Percentiles rank a stretch among this genome's conserved stretches.
These are phyloP conservation scores for Macrostomum lignano DNA, from an alignment of 1,140 invertebrate species.

Conservation along the genomic window DNA sequence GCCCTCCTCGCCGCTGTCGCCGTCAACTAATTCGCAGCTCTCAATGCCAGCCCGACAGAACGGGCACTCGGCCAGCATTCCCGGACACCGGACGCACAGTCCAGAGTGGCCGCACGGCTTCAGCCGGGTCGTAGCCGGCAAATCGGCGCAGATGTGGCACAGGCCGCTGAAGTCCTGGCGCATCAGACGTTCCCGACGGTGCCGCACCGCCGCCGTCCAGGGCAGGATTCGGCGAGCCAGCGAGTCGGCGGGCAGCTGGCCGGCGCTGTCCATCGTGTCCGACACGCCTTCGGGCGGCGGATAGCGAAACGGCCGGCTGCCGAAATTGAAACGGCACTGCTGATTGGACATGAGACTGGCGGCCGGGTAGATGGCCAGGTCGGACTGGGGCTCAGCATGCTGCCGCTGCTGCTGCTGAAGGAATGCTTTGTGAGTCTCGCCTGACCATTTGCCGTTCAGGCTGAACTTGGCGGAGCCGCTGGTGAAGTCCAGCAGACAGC, in stretches of 20 bases:
- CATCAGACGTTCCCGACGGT: too few species aligned
- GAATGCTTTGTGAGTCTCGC: neutral
- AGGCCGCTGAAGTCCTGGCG: too few species aligned
- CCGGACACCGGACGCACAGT: conserved; percentile 35
- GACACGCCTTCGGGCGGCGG: conserved; percentile 40
- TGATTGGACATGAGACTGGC: conserved; percentile 85
- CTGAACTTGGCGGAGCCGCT: conserved; percentile 46
- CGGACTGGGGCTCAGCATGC: conserved; percentile 1
- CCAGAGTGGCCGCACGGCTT: conserved; percentile 51
- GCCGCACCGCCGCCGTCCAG: too few species aligned
- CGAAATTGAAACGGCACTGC: conserved; percentile 74
- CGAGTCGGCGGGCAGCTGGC: conserved; percentile 36
- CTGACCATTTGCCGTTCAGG: conserved; percentile 39
- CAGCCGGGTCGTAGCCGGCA: conserved; percentile 40
- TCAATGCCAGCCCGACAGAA: conserved; percentile 1
- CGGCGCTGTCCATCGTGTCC: conserved; percentile 47
- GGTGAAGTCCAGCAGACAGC: conserved; percentile 47
- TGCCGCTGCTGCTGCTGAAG: conserved; percentile 1
- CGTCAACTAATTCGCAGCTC: conserved; percentile 1
- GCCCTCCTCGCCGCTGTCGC: too few species aligned
- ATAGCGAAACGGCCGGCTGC: conserved; percentile 44
- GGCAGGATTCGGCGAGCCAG: too few species aligned
- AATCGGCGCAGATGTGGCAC: conserved; percentile 68
- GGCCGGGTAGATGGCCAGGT: conserved; percentile 53
- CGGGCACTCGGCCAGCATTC: neutral